Evolutionary conservation across 1,140 invertebrate genomes (phyloP), one percentile per base, ranked within the genome.

Genomic region (Drosophila albomicans): DNA sequence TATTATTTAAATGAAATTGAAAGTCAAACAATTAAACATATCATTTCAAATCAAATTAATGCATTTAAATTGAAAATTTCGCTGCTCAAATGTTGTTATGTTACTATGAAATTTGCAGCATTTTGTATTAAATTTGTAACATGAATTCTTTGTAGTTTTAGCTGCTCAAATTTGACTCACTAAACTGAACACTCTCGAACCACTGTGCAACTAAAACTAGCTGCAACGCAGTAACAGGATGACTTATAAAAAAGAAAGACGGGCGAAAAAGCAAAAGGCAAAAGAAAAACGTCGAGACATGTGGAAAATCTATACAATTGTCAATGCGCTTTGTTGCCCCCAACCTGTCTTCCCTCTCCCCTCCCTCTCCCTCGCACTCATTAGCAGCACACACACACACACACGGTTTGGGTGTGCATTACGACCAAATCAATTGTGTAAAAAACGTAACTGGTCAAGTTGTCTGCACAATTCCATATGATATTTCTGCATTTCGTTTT

Each of bases 381-480:
- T 3, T 38, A 10, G 8, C 15, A 1, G 3, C 32, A 25, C 20
- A 25, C 20, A 25, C 20, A 25, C 20, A 4, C 20, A 20, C 20
- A 25, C 20, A 4, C 10, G 16, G n/a, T 32, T 15, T 48, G 20
- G 51, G 80, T 82, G 61, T 84, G 76, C 79, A 79, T 86, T 86
- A 73, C 72, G 41, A 25, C 20, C 52, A 65, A 77, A 88, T 78
- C 77, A 82, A 88, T 87, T 87, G 82, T 88, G 65, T 88, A 74
- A 79, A 68, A 82, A 86, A 86, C 82, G 84, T 81, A 82, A 65
- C 66, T 45, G n/a, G 49, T 25, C 52, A 69, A 66, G 51, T 51
- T 63, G 66, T 68, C 38, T 16, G 13, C 30, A 25, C 13, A 6
- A 82, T 73, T 48, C 15, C 38, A 20, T 13, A 20, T 11, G 10